Base-by-base conservation (phyloP, 1,140 invertebrate genomes). In the Bombus sylvicola region DNA sequence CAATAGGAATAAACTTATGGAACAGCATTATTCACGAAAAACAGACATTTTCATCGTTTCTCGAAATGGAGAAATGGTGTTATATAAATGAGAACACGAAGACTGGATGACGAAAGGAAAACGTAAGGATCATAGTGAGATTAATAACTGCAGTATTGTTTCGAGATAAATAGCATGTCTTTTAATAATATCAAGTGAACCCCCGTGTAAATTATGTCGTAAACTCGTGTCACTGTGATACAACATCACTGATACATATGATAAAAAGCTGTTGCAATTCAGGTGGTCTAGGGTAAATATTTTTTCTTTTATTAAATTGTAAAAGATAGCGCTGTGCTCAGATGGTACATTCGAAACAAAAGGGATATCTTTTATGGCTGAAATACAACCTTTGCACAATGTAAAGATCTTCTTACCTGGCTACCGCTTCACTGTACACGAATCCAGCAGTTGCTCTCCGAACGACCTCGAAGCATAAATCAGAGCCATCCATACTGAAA, bases 391-490 rank as follows among this genome's bases (percentile, higher is more conserved):
- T 77, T 37, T 64, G 10, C 15, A 37, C 39, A 81, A 59, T 64
- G 66, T 66, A 81, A 59, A 47, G 64, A 87, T 88, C 83, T 84
- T 93, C 95, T 97, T 96, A 99, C 98, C 98, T 99, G 83, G 98
- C 98, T 62, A 99, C 99, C 81, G 99, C 98, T 96, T 99, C 99
- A 93, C 99, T 99, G 96, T 99, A 99, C 73, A 99, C 98, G 96
- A 99, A 99, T 78, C 99, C 99, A 79, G 98, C 98, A 68, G 97
- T 97, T 12, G 99, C 99, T 92, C 99, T 96, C 90, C 99, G 97
- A 34, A 99, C 99, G 89, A 99, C 98, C 96, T 99, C 99, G 95
- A 99, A 99, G 95, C 99, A 99, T 86, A 99, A 96, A 96, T 99
- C 99, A 62, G 98, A 98, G 78, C 99, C 99, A 95, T 99, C 98